Conservation (phyloP, 2,113 vertebrate species). For the Cathartes aura region DNA sequence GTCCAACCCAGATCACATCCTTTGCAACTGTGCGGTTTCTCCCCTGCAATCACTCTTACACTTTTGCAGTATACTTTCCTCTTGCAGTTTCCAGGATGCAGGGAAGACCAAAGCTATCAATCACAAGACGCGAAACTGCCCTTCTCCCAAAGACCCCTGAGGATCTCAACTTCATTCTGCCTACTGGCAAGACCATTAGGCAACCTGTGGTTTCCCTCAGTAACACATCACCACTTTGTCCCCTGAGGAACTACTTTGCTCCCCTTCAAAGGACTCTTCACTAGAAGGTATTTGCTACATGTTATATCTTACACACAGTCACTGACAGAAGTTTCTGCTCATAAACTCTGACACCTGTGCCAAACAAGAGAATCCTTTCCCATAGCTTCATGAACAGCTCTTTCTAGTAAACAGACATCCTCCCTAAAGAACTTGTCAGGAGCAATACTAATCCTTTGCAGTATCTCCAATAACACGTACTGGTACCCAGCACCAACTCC, state of each 20-base stretch:
- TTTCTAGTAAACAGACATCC: neutral
- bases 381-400: neutral
- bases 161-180: neutral
- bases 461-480: neutral
- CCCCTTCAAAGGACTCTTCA: neutral
- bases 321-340: neutral
- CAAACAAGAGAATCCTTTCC: neutral
- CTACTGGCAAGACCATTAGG: neutral
- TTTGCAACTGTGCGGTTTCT: neutral
- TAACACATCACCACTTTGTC: neutral
- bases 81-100: neutral
- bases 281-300: neutral
- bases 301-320: neutral
- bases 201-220: neutral
- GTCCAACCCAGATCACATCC: neutral
- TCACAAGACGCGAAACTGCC: neutral
- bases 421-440: neutral
- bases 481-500: neutral
- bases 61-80: neutral
- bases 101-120: neutral
- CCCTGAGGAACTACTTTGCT: neutral
- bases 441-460: neutral
- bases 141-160: neutral
- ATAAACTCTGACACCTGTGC: neutral
- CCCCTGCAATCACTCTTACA: neutral